Base-by-base conservation (phyloP, 2,888 invertebrate species). In the Erynnis tages region DNA sequence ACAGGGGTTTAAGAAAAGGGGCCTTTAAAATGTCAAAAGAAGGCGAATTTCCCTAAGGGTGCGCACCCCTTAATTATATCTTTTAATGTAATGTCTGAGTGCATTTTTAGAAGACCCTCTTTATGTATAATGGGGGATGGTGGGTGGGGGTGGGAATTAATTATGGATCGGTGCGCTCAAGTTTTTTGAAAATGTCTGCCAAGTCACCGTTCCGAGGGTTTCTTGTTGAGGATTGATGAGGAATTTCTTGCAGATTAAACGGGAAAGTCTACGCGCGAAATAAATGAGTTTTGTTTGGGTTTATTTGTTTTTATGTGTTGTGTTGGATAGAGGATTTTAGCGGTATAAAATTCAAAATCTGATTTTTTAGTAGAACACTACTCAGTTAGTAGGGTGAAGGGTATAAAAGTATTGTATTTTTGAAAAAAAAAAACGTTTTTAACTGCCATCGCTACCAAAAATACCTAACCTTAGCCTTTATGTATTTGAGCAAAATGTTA, bases 21-120 rank as follows among this genome's bases (percentile, higher is more conserved):
- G 79, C 70, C 78, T 81, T 82, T 85, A 82, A 88, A 88, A 88
- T 78, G 85, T 83, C 85, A 81, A 88, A 88, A 88, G 87, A 88
- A 88, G 85, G 80, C 78, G 77, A 79, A 76, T 80, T 83, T 82
- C 84, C 83, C 76, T 67, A 65, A 79, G 79, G 86, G 83, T 71
- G 59, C 71, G 72, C 65, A 70, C 81, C 82, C 82, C 81, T 85
- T 86, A 87, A 88, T 88, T 88, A 88, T 85, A 87, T 87, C 83
- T 88, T 87, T 85, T 85, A 88, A 87, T 86, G 85, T 82, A 77
- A 82, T 78, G 85, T 82, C 82, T 81, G 82, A 84, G 81, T 87
- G 82, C 84, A 88, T 88, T 88, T 88, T 88, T 88, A 80, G 77
- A 65, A 57, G 75, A 66, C 76, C 79, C 78, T 72, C 74, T 65